Evolutionary conservation across 2,113 vertebrate species (phyloP), one percentile per base, ranked within the genome.

Genomic region (Psittacara wagleri): DNA sequence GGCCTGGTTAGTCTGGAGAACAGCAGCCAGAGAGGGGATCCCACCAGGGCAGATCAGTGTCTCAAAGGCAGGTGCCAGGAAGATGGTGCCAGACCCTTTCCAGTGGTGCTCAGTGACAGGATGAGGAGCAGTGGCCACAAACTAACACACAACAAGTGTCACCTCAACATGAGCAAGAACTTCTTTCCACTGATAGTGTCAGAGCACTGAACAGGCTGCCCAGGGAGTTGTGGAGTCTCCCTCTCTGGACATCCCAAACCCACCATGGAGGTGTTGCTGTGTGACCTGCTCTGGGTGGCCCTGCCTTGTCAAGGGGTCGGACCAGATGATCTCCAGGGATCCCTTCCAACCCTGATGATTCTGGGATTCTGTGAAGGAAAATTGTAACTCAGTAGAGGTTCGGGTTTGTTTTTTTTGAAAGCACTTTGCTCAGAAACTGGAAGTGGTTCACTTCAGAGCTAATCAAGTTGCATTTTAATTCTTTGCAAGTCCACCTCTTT

Each of bases 391-490:
- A 10, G 9, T 16, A 9, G 78, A 54, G 10, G 57, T 59, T 59
- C 23, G 20, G 57, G 33, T 14, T 59, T 17, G 16, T 20, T 31
- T 49, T 39, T 20, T 90, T 63, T 76, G 77, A 66, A 89, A 94
- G 75, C 43, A 18, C 37, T 78, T 59, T 54, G 57, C 85, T 90
- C 49, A 35, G 82, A 87, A 51, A 64, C 28, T 90, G 55, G 15
- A 49, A 95, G 48, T n/a, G 83, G 88, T 93, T 80, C 68, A 11
- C 9, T 75, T 92, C 83, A 70, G 88, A 62, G 33, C 72, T 84
- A 67, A 90, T 92, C 76, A 91, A 74, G 59, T 76, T 90, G 74
- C 83, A 61, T 96, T 93, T 92, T 62, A 87, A 80, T 90, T 94
- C 61, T 84, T 80, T 54, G 64, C 35, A 59, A 81, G 77, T 49